phyloP scores from a whole-genome alignment of 1,140 invertebrate genomes.

The Tetramorium alpestre region DNA sequence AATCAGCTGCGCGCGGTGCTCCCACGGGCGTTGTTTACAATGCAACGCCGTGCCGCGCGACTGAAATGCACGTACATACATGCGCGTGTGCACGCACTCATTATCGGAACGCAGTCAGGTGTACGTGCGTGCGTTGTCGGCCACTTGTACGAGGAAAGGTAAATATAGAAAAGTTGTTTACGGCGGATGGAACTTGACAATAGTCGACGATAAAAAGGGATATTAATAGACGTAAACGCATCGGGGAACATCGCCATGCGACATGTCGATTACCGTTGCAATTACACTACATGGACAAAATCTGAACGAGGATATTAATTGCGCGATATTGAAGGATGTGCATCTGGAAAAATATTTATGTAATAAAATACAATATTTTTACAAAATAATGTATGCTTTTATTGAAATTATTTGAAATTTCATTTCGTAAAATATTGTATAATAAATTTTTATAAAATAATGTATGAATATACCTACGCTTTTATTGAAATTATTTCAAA shows the following conservation, averaged over 20 bases:
- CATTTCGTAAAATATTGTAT: not conserved
- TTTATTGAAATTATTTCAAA: not conserved
- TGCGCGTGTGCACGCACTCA: slow-evolving; percentile 47
- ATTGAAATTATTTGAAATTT: not conserved
- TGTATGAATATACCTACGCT: too few species aligned
- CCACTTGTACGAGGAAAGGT: slow-evolving; percentile 49
- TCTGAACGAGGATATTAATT: not conserved
- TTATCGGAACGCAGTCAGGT: slow-evolving; percentile 53
- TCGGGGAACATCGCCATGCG: not conserved
- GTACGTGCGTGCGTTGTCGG: not conserved
- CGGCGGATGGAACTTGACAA: slow-evolving; percentile 44
- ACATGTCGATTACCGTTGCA: not conserved
- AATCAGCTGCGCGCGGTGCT: slow-evolving; percentile 65
- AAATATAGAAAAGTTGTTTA: slow-evolving; percentile 71
- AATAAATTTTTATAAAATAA: too few species aligned
- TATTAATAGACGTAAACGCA: slow-evolving; percentile 63
- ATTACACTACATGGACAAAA: not conserved
- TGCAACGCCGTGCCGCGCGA: slow-evolving; percentile 14
- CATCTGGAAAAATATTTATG: not conserved
- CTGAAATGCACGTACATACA: slow-evolving; percentile 43
- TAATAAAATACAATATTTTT: not conserved
- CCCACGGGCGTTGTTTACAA: slow-evolving; percentile 71
- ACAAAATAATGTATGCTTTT: not conserved
- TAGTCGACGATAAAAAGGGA: slow-evolving; percentile 58
- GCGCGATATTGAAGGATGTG: too few species aligned